phyloP scores from a whole-genome alignment of 1,140 invertebrate genomes.

The Sesamia nonagrioides region DNA sequence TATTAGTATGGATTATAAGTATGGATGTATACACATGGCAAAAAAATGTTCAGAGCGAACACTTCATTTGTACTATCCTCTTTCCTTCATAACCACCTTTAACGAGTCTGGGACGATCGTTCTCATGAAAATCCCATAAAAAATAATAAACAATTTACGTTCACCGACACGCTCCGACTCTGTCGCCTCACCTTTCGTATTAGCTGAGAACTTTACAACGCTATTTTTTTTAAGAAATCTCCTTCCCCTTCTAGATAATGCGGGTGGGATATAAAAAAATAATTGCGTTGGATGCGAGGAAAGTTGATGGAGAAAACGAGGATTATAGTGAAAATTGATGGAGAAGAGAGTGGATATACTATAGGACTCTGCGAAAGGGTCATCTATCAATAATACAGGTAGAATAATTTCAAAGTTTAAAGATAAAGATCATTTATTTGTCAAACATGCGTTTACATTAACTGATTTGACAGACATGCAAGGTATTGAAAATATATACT shows the following conservation, averaged over 20 bases:
- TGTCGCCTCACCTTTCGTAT: conserved; percentile 72
- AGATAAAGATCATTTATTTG: too few species aligned
- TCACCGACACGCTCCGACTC: conserved; percentile 79
- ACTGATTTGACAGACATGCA: too few species aligned
- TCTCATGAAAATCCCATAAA: conserved; percentile 82
- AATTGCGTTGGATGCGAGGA: conserved; percentile 15
- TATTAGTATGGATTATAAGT: too few species aligned
- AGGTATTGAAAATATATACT: too few species aligned
- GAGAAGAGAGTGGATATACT: background rate
- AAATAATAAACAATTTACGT: conserved; percentile 87
- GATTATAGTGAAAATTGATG: background rate
- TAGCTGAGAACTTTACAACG: conserved; percentile 73
- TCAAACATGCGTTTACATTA: too few species aligned
- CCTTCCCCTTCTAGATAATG: conserved; percentile 15
- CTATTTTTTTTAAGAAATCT: conserved; percentile 37
- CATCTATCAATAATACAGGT: too few species aligned
- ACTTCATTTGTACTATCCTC: background rate
- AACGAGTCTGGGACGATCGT: conserved; percentile 62
- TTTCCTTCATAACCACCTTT: conserved; percentile 47
- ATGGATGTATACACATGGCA: too few species aligned
- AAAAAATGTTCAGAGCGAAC: background rate
- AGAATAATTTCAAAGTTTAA: too few species aligned
- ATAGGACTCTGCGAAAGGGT: too few species aligned
- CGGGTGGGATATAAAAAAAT: conserved; percentile 27
- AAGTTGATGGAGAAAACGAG: background rate